Base-by-base conservation (phyloP, 2,888 invertebrate species). In the Plebejus argus region DNA sequence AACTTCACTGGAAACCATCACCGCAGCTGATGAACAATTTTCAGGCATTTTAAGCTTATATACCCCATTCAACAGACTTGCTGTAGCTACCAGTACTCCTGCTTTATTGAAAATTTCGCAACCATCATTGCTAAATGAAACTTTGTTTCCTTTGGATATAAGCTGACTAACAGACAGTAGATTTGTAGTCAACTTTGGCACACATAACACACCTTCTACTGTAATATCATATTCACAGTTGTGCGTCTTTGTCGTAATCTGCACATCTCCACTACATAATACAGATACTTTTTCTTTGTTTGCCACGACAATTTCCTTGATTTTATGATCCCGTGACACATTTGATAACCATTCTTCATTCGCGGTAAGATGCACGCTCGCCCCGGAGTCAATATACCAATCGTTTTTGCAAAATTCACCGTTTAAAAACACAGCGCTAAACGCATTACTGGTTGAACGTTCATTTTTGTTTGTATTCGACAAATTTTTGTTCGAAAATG, bases 321-420 rank as follows among this genome's bases (percentile, higher is more conserved):
- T 77, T 20, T 1, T 61, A 20, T 5, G 71, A 78, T 79, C 75
- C 1, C 58, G 58, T 20, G 72, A 79, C 20, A 77, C 77, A 78
- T 79, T 80, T 77, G 18, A 23, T 56, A 80, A 23, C 79, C 79
- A 81, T 53, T 79, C 20, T 71, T 79, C 74, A 28, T 80, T 79
- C 15, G 79, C 77, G 6, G 81, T 81, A 20, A 81, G 39, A 66
- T 81, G 80, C 66, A 66, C 71, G 78, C 83, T 84, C 56, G 83
- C 83, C 18, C 83, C 82, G 10, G 81, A 81, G 78, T 83, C 83
- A 71, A 82, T 76, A 76, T 82, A 83, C 82, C 81, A 83, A 70
- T 82, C 83, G 7, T 58, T 80, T 76, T 82, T 83, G n/a, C 77
- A 80, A 80, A 81, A 84, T 39, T 78, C 76, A 20, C 81, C 81